Evolutionary conservation across 2,888 invertebrate genomes (phyloP), one percentile per base, ranked within the genome.

Genomic region (Himalopsyche kuldschensis): DNA sequence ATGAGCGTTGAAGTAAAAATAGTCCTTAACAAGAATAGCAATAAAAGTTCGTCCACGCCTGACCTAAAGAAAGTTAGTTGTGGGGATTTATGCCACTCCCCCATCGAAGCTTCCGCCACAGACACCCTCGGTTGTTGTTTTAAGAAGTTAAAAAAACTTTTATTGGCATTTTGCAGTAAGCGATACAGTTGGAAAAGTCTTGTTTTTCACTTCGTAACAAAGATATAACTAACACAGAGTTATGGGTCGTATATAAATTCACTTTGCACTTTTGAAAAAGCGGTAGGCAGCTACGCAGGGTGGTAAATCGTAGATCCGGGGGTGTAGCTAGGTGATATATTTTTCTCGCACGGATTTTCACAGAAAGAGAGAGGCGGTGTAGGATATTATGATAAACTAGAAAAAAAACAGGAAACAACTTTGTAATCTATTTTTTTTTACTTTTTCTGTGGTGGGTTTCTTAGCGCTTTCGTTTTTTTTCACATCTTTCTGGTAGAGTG

Each of bases 381-480:
- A 30, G 46, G 78, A 47, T 76, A 81, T 81, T 77, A 77, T 47
- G 77, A 63, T 48, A 81, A 81, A 81, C 81, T 77, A 77, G 47
- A 81, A 75, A 81, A n/a, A 81, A 48, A 69, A 80, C 69, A 48
- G 76, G 55, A 81, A 81, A 77, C 81, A 63, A 81, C 81, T 77
- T 81, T 55, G 77, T 81, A 81, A 81, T 81, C 63, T 81, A 77
- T 81, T 81, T 77, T 81, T 81, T 75, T 24, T 75, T 76, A 35
- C 76, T 76, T 76, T 27, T 32, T 76, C 41, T 24, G n/a, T 15
- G 31, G 76, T 35, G 35, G 20, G 20, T 69, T 69, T 69, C 69
- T 69, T 69, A 11, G 69, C 69, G 69, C 24, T 69, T 69, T 15
- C 69, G 11, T 69, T 69, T 69, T 55, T 35, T 69, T 69, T 69